A percentile compares a stretch with the other conserved stretches of the same genome.
These are phyloP conservation scores for Diadophis punctatus DNA, from an alignment of 2,113 vertebrate species.

Conservation along the genomic window DNA sequence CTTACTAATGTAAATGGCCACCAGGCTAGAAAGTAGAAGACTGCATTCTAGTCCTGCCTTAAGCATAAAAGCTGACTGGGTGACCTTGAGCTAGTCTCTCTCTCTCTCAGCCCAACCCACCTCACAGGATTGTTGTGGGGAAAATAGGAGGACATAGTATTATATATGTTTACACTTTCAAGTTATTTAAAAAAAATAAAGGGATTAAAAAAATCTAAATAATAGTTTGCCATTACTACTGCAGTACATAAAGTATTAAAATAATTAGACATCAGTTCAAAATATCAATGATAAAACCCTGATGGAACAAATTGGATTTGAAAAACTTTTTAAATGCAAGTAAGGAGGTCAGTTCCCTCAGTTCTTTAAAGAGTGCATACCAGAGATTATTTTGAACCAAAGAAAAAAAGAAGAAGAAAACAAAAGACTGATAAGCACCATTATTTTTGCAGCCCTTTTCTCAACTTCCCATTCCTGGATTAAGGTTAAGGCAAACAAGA, in stretches of 20 bases:
- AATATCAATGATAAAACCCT: not conserved
- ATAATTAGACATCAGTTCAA: not conserved
- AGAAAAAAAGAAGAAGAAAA: not conserved
- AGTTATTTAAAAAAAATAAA: not conserved
- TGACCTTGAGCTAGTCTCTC: not conserved
- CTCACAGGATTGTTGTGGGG: not conserved
- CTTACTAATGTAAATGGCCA: not conserved
- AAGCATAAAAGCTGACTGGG: not conserved
- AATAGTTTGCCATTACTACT: not conserved
- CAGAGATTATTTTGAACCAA: not conserved
- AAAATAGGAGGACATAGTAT: not conserved
- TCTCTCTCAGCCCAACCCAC: not conserved
- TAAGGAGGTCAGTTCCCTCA: not conserved
- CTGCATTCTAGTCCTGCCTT: not conserved
- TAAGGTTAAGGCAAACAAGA: not conserved
- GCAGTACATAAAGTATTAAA: not conserved
- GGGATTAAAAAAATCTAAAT: not conserved
- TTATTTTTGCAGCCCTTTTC: not conserved
- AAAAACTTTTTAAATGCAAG: not conserved
- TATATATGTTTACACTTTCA: not conserved
- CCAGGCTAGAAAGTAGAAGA: not conserved
- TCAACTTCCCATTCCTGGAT: not conserved
- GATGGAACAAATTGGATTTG: not conserved
- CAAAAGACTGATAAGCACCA: not conserved
- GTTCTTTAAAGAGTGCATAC: not conserved